Evolutionary conservation across 2,113 vertebrate genomes (phyloP).

Genomic region (Anhinga anhinga): DNA sequence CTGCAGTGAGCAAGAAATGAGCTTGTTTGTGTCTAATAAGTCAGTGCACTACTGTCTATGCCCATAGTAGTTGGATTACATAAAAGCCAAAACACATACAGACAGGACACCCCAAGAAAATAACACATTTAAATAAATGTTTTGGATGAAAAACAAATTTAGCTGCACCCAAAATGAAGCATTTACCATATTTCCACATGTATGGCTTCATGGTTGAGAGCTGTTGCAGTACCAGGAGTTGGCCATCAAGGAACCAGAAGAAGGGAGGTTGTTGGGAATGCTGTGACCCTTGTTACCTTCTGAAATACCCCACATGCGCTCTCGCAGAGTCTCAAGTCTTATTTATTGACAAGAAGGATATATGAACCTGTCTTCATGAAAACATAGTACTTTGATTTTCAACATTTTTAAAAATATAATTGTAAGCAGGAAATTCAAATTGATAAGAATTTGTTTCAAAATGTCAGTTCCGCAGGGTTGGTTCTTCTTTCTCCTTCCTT

Average conservation of each 20-base stretch:
- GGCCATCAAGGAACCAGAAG: background rate
- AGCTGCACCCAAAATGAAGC: background rate
- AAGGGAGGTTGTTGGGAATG: background rate
- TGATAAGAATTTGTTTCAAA: background rate
- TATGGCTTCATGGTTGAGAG: background rate
- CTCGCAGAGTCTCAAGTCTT: background rate
- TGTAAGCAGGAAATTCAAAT: background rate
- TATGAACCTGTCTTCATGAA: background rate
- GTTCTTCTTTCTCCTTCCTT: no score
- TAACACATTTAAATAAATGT: background rate
- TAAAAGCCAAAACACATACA: background rate
- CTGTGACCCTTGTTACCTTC: background rate
- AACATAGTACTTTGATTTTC: background rate
- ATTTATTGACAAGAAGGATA: background rate
- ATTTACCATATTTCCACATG: background rate
- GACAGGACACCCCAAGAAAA: background rate
- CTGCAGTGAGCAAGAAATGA: background rate
- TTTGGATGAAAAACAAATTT: background rate
- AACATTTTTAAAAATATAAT: background rate
- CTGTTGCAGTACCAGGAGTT: background rate
- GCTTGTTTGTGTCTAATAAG: background rate
- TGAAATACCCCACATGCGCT: background rate
- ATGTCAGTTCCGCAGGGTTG: fast-evolving
- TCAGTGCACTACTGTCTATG: background rate
- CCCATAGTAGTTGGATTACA: background rate